Evolutionary conservation across 2,888 invertebrate species (phyloP).

Genomic region (Metallyticus violacea): DNA sequence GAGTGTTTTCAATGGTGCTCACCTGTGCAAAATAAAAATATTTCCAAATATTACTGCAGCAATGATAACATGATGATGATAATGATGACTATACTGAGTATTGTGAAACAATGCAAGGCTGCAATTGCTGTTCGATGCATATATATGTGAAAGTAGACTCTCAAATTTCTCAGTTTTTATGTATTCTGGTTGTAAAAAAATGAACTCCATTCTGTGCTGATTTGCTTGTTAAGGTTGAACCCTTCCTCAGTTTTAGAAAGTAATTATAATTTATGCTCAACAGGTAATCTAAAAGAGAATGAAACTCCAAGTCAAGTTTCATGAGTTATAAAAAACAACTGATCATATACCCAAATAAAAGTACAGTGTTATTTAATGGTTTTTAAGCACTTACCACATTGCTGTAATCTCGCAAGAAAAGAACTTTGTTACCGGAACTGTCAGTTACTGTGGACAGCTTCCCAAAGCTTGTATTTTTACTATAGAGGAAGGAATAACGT

Average conservation of each 20-base stretch:
- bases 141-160: too few species aligned
- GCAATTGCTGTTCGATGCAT: too few species aligned
- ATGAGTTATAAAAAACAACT: too few species aligned
- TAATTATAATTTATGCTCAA: too few species aligned
- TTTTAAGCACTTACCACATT: slow-evolving; percentile 61
- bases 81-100: too few species aligned
- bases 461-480: slow-evolving; percentile 94
- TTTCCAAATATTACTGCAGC: not conserved
- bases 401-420: slow-evolving; percentile 87
- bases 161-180: not conserved
- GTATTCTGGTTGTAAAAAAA: too few species aligned
- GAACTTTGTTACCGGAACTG: slow-evolving; percentile 89
- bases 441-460: slow-evolving; percentile 91
- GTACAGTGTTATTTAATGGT: not conserved
- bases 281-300: too few species aligned
- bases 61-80: not conserved
- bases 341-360: not conserved
- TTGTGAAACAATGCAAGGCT: too few species aligned
- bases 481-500: slow-evolving; percentile 93
- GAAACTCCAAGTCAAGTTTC: too few species aligned
- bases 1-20: slow-evolving; percentile 91
- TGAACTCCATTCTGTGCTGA: too few species aligned
- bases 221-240: too few species aligned
- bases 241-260: too few species aligned
- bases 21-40: slow-evolving; percentile 38